Conservation (phyloP, 2,888 invertebrate genomes). For the Halictus quadricinctus region DNA sequence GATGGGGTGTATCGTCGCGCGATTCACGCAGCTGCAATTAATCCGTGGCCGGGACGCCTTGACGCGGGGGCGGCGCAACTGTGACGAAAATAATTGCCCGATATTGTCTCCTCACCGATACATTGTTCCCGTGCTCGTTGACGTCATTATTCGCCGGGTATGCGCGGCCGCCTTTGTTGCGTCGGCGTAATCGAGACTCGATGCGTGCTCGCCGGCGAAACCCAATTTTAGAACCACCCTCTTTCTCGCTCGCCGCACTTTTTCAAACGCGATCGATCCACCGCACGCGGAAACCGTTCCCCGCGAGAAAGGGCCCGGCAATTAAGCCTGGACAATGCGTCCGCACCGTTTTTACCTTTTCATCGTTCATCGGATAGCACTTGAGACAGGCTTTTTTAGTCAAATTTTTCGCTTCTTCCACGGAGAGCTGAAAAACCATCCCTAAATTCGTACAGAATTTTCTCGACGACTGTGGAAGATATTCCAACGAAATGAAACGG, state of each 20-base stretch:
- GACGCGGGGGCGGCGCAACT: neutral
- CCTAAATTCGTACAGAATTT: neutral
- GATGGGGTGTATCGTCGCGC: neutral
- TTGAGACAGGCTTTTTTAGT: neutral
- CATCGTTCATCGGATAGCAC: neutral
- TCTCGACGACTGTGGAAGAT: neutral
- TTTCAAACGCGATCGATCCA: constrained; percentile 4
- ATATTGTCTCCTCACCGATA: constrained; percentile 11
- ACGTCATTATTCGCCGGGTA: constrained; percentile 24
- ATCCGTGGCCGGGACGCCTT: constrained; percentile 16
- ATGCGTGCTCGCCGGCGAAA: constrained; percentile 15
- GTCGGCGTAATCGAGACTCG: constrained; percentile 15
- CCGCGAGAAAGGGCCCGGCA: neutral
- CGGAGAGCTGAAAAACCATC: neutral
- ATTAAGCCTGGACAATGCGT: neutral
- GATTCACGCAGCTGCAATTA: constrained; percentile 21
- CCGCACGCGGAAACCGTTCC: neutral
- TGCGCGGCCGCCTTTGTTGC: constrained; percentile 2
- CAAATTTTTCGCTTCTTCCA: neutral
- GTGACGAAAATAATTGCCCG: constrained; percentile 40
- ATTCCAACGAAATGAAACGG: neutral
- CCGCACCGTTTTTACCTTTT: neutral
- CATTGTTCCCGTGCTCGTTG: constrained; percentile 29
- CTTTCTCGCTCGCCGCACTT: neutral
- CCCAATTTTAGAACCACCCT: constrained; percentile 26